A percentile compares a stretch with the other conserved stretches of the same genome.
Conservation (phyloP, 2,888 invertebrate genomes). For the Caenorhabditis zanzibari region DNA sequence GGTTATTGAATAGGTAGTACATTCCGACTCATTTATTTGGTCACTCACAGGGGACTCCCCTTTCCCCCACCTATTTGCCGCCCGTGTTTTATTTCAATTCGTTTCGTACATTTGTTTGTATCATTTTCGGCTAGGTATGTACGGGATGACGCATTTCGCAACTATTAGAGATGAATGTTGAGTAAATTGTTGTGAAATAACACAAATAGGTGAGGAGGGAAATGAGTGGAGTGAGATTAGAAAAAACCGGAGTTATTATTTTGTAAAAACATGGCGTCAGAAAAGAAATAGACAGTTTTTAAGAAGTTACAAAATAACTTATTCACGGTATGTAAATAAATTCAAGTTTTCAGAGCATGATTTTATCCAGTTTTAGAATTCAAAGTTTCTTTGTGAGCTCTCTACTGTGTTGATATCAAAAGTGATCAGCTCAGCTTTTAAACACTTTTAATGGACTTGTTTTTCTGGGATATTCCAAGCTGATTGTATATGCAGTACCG, state of each 20-base stretch:
- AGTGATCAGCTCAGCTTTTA: too few relatives aligned
- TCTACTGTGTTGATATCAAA: too few relatives aligned
- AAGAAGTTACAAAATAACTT: too few relatives aligned
- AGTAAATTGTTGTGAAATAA: neutral
- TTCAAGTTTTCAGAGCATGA: too few relatives aligned
- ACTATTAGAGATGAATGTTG: neutral
- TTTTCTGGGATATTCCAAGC: too few relatives aligned
- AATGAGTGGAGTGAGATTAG: neutral
- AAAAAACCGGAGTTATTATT: too few relatives aligned
- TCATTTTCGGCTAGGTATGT: conserved; percentile 32
- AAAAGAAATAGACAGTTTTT: too few relatives aligned
- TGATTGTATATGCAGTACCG: too few relatives aligned
- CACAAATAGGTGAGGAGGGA: neutral
- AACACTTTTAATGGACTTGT: too few relatives aligned
- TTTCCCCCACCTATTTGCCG: conserved; percentile 7
- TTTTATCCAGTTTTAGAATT: too few relatives aligned
- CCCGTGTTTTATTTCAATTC: conserved; percentile 20
- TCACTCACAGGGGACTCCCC: conserved; percentile 15
- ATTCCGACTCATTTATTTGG: conserved; percentile 56
- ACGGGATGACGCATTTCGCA: neutral
- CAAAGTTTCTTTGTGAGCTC: too few relatives aligned
- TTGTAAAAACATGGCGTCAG: neutral
- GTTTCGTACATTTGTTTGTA: conserved; percentile 18
- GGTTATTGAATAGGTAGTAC: conserved; percentile 52
- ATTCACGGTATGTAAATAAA: too few relatives aligned